Base-by-base conservation (phyloP, 2,888 invertebrate species). In the Rhabditoides inermis region DNA sequence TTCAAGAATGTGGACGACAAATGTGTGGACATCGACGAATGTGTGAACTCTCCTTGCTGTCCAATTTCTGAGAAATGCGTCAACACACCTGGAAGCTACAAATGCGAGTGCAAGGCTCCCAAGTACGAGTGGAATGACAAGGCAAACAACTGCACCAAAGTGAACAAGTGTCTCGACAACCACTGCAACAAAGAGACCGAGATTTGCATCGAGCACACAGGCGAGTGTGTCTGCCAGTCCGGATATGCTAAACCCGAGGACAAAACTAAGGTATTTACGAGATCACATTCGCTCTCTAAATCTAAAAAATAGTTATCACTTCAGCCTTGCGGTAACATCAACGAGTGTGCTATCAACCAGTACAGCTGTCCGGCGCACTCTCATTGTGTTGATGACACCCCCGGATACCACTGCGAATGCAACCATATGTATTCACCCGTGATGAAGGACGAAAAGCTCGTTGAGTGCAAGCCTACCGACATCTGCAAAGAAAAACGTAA, bases 291-390 rank as follows among this genome's bases (percentile, higher is more conserved):
- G 7, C 10, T 32, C 32, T 7, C 7, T n/a, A n/a, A n/a, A n/a
- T n/a, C n/a, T n/a, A n/a, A n/a, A n/a, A n/a, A n/a, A n/a, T n/a
- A n/a, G n/a, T n/a, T n/a, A n/a, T n/a, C n/a, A 45, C 36, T 20
- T n/a, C 44, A 50, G 49, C 30, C 41, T 1, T 49, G 49, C 35
- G 41, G 32, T 26, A 41, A 49, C 18, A 15, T n/a, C 12, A 42
- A 49, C 42, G 49, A 49, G 6, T 49, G 49, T 23, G 35, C 18
- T 3, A n/a, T 20, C 30, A 49, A 49, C 35, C 20, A 40, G 23
- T 49, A 49, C 49, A 35, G 23, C 22, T 49, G 49, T 25, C 26
- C 12, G 35, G 32, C 20, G 20, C 26, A 49, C 42, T 49, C 49
- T 2, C 23, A 12, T 5, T 48, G 48, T n/a, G n/a, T 25, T 22